Evolutionary conservation across 2,888 invertebrate genomes (phyloP).

Genomic region (Platycheirus rosarum): DNA sequence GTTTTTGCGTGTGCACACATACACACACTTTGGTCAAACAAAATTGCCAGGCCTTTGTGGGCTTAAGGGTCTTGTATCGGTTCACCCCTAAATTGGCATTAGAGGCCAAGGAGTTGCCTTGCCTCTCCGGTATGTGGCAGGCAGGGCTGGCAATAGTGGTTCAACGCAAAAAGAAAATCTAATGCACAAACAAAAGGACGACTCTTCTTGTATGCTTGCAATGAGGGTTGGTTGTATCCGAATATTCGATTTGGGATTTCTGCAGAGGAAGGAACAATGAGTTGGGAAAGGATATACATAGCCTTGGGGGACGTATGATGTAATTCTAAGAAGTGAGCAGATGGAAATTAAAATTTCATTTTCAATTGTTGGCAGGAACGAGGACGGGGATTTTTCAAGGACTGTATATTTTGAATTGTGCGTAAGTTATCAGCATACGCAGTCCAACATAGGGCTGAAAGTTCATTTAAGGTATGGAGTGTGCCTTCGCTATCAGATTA

Average conservation of each 20-base stretch:
- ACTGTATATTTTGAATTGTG: conserved; percentile 32
- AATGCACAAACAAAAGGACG: conserved; percentile 54
- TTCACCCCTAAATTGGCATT: conserved; percentile 74
- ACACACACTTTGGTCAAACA: conserved; percentile 70
- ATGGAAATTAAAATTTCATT: conserved; percentile 58
- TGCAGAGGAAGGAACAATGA: conserved; percentile 10
- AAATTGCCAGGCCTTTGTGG: conserved; percentile 70
- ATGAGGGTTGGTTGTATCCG: conserved; percentile 20
- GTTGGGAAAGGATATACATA: conserved; percentile 14
- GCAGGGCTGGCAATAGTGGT: conserved; percentile 57
- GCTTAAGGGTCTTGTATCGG: conserved; percentile 74
- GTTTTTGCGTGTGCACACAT: conserved; percentile 58
- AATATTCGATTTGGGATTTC: conserved; percentile 14
- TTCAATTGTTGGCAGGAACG: conserved; percentile 20
- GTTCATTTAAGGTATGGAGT: conserved; percentile 16
- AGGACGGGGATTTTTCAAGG: conserved; percentile 1
- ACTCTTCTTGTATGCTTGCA: conserved; percentile 31
- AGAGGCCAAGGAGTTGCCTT: conserved; percentile 64
- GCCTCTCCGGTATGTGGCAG: conserved; percentile 14
- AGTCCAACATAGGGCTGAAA: conserved; percentile 22
- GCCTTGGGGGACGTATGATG: conserved; percentile 31
- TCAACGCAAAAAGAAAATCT: conserved; percentile 69
- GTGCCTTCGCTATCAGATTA: not conserved
- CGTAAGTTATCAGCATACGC: conserved; percentile 24
- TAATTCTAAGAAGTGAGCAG: conserved; percentile 42